Evolutionary conservation across 2,888 invertebrate species (phyloP).

Genomic region (Heteromurus nitidus): DNA sequence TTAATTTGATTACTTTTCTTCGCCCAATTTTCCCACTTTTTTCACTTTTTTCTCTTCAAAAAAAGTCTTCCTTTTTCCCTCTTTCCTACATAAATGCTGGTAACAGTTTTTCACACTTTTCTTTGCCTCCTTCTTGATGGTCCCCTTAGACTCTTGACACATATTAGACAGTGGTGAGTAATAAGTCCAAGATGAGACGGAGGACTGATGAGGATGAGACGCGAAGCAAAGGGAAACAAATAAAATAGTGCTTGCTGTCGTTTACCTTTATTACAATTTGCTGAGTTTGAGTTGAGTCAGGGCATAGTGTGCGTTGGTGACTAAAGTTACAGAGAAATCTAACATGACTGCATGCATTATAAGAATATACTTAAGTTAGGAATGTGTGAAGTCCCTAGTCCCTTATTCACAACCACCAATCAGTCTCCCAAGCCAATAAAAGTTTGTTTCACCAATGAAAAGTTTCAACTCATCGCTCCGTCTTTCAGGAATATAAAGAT

Average conservation of each 20-base stretch:
- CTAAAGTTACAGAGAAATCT: too few relatives aligned
- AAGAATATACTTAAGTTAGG: neutral
- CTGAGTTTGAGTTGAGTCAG: neutral
- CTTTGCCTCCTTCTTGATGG: neutral
- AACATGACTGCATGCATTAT: constrained; percentile 5
- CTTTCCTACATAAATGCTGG: neutral
- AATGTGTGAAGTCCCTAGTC: neutral
- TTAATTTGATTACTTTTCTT: constrained; percentile 65
- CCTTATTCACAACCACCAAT: constrained; percentile 29
- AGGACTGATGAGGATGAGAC: constrained; percentile 26
- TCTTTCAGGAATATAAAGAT: neutral
- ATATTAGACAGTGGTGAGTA: constrained; percentile 40
- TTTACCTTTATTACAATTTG: constrained; percentile 31
- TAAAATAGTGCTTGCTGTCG: constrained; percentile 1
- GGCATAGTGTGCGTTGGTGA: neutral
- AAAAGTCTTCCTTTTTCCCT: constrained; percentile 16
- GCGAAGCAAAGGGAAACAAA: neutral
- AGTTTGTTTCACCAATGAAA: neutral
- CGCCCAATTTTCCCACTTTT: constrained; percentile 57
- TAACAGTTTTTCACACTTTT: neutral
- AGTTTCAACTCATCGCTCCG: constrained; percentile 33
- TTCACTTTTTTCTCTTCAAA: constrained; percentile 24
- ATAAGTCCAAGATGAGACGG: constrained; percentile 32
- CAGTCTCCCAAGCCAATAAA: constrained; percentile 35
- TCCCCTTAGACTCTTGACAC: constrained; percentile 48